Conservation (phyloP, 2,797 vertebrate species). For the Sitta carolinensis region DNA sequence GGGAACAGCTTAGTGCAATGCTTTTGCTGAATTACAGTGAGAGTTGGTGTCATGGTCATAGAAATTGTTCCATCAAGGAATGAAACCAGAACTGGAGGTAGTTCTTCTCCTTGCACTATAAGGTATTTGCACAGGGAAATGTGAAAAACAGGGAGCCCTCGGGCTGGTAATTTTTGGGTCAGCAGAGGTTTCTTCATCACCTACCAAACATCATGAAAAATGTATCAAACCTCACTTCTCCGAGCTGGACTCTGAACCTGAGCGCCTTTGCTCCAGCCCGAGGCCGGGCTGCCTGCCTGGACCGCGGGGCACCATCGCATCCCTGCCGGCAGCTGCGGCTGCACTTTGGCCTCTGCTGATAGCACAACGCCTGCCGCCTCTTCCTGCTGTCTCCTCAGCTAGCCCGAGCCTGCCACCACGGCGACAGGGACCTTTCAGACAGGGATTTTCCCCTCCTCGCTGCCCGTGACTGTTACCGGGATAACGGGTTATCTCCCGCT, state of each 20-base stretch:
- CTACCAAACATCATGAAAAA: not conserved
- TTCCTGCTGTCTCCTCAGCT: not conserved
- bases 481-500: not conserved
- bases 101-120: not conserved
- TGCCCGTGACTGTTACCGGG: fast-evolving
- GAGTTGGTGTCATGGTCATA: fast-evolving
- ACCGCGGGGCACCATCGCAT: not conserved
- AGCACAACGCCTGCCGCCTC: not conserved
- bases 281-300: not conserved
- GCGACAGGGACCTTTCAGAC: not conserved
- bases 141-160: not conserved
- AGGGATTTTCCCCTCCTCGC: not conserved
- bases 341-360: not conserved
- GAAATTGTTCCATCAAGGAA: not conserved
- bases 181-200: not conserved
- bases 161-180: not conserved
- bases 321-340: not conserved
- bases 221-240: not conserved
- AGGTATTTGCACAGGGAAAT: not conserved
- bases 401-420: not conserved
- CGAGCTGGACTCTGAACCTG: not conserved
- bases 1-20: not conserved
- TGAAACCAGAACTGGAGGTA: fast-evolving
- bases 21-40: not conserved
- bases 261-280: not conserved